Percentiles rank a stretch among this genome's conserved stretches.
phyloP scores from a whole-genome alignment of 1,140 invertebrate species.

The Pseudoatta argentina region DNA sequence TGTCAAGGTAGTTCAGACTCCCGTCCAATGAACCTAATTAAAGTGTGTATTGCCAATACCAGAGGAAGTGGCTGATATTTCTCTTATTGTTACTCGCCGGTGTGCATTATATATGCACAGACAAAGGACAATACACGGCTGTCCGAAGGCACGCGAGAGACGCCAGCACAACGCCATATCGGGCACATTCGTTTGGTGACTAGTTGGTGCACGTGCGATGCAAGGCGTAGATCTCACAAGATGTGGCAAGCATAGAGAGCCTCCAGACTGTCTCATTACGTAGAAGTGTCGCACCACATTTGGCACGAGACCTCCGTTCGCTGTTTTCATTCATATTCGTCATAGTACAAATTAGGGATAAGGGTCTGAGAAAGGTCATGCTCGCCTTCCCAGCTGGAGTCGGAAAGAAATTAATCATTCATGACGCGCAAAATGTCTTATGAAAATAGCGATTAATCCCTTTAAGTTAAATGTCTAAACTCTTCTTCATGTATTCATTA shows the following conservation, averaged over 20 bases:
- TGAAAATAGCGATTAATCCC: neutral
- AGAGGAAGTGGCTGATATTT: constrained; percentile 35
- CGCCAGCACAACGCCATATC: constrained; percentile 53
- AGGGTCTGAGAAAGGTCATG: constrained; percentile 17
- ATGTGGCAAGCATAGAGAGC: neutral
- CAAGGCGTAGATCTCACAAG: constrained; percentile 5
- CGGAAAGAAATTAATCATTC: constrained; percentile 48
- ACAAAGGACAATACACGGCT: constrained; percentile 43
- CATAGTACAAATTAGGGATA: constrained; percentile 40
- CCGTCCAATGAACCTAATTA: neutral
- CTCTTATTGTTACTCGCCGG: constrained; percentile 19
- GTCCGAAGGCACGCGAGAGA: constrained; percentile 46
- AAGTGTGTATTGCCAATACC: constrained; percentile 5
- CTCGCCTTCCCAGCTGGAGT: constrained; percentile 22
- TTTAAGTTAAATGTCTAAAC: neutral
- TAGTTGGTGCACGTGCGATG: constrained; percentile 53
- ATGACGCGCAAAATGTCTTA: neutral
- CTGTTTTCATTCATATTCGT: constrained; percentile 59
- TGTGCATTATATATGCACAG: constrained; percentile 30
- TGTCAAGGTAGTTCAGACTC: neutral
- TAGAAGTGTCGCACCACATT: constrained; percentile 37
- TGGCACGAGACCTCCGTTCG: constrained; percentile 55
- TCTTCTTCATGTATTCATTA: neutral
- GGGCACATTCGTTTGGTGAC: constrained; percentile 58
- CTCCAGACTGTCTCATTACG: constrained; percentile 30